Evolutionary conservation across 2,888 invertebrate species (phyloP).

Genomic region (Acanthosepion lycidas): DNA sequence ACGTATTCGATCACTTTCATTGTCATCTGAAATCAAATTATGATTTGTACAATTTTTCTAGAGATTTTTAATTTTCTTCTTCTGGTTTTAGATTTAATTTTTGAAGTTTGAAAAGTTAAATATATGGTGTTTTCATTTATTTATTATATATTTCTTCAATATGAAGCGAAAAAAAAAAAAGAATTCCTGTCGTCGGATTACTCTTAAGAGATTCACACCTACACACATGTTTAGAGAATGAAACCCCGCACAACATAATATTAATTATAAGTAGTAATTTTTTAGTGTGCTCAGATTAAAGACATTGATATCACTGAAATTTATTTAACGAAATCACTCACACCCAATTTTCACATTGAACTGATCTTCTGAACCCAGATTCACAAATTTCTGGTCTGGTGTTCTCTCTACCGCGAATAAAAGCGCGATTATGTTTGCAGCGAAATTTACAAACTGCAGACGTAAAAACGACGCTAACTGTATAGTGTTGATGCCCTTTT

Average conservation of each 20-base stretch:
- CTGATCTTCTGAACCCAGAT: neutral
- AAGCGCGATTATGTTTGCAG: neutral
- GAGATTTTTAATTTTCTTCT: too few species aligned
- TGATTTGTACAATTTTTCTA: too few species aligned
- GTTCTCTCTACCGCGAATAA: neutral
- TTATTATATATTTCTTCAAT: too few species aligned
- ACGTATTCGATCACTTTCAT: too few species aligned
- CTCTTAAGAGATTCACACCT: neutral
- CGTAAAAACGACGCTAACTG: neutral
- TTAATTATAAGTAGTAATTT: neutral
- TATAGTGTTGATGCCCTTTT: neutral
- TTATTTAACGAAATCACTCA: neutral
- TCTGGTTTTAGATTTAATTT: too few species aligned
- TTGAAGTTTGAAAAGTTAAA: too few species aligned
- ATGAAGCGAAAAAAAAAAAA: too few species aligned
- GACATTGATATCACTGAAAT: neutral
- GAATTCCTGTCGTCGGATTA: neutral
- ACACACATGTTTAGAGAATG: neutral
- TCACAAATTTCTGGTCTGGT: conserved; percentile 11
- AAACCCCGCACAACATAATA: neutral
- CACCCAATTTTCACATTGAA: neutral
- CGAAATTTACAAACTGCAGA: neutral
- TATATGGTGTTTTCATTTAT: too few species aligned
- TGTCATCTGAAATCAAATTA: neutral
- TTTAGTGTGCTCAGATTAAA: neutral